Percentiles rank a stretch among this genome's conserved stretches.
phyloP scores from a whole-genome alignment of 2,888 invertebrate species.

The Spisula solida region DNA sequence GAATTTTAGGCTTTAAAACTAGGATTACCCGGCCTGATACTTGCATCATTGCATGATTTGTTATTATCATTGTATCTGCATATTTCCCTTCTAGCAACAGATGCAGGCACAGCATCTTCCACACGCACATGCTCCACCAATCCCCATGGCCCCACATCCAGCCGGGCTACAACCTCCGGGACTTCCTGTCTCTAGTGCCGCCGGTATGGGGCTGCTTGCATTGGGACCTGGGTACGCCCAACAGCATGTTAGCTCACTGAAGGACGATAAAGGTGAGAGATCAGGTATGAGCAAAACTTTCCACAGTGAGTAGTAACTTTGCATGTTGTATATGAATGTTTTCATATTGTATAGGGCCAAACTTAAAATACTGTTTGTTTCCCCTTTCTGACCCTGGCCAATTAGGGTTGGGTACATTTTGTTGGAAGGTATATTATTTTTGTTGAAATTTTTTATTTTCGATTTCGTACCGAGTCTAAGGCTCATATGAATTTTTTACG shows the following conservation, averaged over 20 bases:
- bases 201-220: constrained; percentile 85
- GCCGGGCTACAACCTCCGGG: constrained; percentile 85
- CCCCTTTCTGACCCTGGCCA: not conserved
- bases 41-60: not conserved
- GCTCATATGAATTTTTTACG: too few species aligned
- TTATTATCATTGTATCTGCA: not conserved
- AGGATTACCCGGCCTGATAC: too few species aligned
- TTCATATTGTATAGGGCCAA: too few species aligned
- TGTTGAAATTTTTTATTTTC: too few species aligned
- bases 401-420: too few species aligned
- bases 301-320: not conserved
- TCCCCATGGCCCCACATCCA: constrained; percentile 87
- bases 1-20: too few species aligned
- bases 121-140: constrained; percentile 85
- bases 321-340: not conserved
- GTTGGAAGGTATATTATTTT: too few species aligned
- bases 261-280: constrained; percentile 84
- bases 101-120: constrained; percentile 95
- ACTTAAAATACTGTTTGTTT: not conserved
- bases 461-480: too few species aligned
- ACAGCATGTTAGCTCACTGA: constrained; percentile 78
- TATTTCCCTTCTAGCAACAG: constrained; percentile 91
- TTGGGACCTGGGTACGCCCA: constrained; percentile 81
- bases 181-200: constrained; percentile 85
- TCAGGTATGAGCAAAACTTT: not conserved